Evolutionary conservation across 2,888 invertebrate species (phyloP).

Genomic region (Rhogogaster chlorosoma): DNA sequence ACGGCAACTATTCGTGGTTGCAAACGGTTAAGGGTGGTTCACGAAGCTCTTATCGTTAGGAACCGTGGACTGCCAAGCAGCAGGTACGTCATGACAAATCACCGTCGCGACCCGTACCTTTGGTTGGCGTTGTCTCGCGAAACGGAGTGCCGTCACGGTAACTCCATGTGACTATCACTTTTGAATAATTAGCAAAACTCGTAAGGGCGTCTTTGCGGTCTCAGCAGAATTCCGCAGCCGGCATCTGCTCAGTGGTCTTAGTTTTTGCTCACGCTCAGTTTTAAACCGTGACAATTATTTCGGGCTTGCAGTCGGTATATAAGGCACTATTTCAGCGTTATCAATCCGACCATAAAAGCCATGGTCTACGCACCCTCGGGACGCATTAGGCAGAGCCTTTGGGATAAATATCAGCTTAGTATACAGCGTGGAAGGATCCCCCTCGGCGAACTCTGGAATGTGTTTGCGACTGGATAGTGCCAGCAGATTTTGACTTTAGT

Average conservation of each 20-base stretch:
- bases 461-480: conserved; percentile 22
- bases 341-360: conserved; percentile 32
- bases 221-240: neutral
- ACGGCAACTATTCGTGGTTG: conserved; percentile 12
- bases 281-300: conserved; percentile 25
- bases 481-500: conserved; percentile 41
- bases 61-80: conserved; percentile 2
- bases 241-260: neutral
- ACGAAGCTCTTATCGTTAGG: conserved; percentile 24
- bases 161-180: conserved; percentile 18
- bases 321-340: conserved; percentile 39
- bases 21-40: conserved; percentile 24
- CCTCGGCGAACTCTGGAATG: conserved; percentile 22
- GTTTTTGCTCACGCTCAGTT: neutral
- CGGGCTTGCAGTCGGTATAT: neutral
- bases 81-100: conserved; percentile 41
- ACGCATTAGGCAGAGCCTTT: conserved; percentile 36
- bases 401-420: conserved; percentile 48
- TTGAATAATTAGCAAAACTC: conserved; percentile 31
- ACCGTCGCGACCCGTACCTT: neutral
- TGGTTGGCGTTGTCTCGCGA: neutral
- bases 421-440: neutral
- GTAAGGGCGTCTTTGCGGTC: conserved; percentile 12
- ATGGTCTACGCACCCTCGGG: conserved; percentile 25
- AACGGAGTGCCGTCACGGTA: neutral